These are phyloP conservation scores for Tapirus indicus DNA, from an alignment of 2,797 vertebrate species.

Conservation along the genomic window DNA sequence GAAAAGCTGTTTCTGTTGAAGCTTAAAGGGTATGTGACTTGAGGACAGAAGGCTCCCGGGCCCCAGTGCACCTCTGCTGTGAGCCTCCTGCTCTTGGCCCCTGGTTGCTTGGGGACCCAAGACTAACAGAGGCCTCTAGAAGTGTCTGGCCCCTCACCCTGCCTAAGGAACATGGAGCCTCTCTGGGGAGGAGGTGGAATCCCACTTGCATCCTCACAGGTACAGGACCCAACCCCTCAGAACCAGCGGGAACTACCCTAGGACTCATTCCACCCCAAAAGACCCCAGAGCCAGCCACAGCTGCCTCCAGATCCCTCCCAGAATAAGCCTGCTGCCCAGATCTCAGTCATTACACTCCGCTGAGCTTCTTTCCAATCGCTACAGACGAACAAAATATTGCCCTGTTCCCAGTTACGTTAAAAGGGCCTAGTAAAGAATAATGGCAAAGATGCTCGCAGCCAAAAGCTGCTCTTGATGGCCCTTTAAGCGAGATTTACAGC, in stretches of 20 bases:
- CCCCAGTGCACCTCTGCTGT: too few relatives aligned
- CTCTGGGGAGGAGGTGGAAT: not conserved
- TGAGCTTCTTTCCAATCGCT: conserved; percentile 79
- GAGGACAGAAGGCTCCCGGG: not conserved
- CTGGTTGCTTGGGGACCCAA: not conserved
- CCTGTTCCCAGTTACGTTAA: conserved; percentile 86
- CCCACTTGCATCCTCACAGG: not conserved
- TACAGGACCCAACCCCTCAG: not conserved
- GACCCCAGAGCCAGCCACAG: not conserved
- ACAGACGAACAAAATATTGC: conserved; percentile 86
- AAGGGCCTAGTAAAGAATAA: conserved; percentile 87
- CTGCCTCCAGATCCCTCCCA: not conserved
- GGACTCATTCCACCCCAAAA: not conserved
- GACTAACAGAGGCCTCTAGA: not conserved
- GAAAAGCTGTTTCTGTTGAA: not conserved
- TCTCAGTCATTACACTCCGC: conserved; percentile 46
- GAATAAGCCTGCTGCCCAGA: not conserved
- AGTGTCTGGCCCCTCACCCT: not conserved
- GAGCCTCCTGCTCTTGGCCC: not conserved
- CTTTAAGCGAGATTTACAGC: conserved; percentile 89
- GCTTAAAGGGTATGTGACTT: not conserved
- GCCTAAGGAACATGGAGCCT: not conserved
- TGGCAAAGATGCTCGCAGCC: conserved; percentile 85
- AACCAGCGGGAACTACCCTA: not conserved
- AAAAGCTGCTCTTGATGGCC: conserved; percentile 86